These are phyloP conservation scores for Buathra laborator DNA, from an alignment of 2,888 invertebrate species.

Conservation along the genomic window DNA sequence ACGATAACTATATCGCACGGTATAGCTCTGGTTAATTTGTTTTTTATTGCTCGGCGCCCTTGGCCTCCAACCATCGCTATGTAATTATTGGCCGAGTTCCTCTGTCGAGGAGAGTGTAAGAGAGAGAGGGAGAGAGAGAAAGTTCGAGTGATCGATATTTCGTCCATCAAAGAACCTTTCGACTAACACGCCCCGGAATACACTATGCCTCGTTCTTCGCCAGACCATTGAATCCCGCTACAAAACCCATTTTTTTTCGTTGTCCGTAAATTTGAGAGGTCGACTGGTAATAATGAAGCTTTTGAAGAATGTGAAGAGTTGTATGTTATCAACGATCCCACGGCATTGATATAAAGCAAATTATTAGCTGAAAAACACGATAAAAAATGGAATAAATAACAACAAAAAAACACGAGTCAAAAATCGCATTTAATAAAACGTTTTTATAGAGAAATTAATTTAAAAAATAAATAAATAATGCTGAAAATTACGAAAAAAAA, in stretches of 20 bases:
- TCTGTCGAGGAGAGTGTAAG: conserved; percentile 17
- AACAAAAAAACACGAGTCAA: too few relatives aligned
- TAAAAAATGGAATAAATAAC: too few relatives aligned
- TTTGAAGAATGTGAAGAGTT: too few relatives aligned
- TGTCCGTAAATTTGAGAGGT: too few relatives aligned
- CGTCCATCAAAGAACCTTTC: conserved; percentile 61
- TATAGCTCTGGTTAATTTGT: neutral
- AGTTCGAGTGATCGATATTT: conserved; percentile 58
- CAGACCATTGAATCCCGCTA: neutral
- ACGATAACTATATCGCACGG: conserved; percentile 14
- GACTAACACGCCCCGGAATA: conserved; percentile 44
- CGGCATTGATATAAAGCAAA: too few relatives aligned
- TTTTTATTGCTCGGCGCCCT: conserved; percentile 52
- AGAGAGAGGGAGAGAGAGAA: neutral
- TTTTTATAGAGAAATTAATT: too few relatives aligned
- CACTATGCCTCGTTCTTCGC: conserved; percentile 11
- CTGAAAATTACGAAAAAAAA: too few relatives aligned
- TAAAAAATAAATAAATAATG: too few relatives aligned
- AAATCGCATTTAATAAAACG: too few relatives aligned
- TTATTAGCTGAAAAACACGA: too few relatives aligned
- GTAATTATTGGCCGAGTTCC: conserved; percentile 56
- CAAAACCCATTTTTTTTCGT: neutral
- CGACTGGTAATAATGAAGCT: too few relatives aligned
- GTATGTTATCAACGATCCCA: too few relatives aligned
- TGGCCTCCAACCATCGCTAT: conserved; percentile 49